These are phyloP conservation scores for Psittacula cyanocephala DNA, from an alignment of 2,113 vertebrate species.

Conservation along the genomic window DNA sequence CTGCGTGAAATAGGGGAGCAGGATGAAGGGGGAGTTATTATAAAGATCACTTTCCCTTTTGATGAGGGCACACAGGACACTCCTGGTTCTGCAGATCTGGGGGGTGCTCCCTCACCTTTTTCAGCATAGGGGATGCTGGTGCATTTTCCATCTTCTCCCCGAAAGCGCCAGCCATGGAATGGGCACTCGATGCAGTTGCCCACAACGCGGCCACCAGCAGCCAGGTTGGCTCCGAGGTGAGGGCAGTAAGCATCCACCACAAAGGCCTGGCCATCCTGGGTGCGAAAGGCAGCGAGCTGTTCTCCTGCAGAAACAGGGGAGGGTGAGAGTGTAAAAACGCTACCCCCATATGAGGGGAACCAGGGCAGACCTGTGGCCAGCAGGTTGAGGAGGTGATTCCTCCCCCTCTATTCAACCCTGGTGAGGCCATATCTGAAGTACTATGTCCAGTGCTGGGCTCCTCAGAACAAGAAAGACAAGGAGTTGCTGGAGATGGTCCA, in stretches of 20 bases:
- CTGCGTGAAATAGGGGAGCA: background rate
- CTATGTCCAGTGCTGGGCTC: background rate
- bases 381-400: background rate
- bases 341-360: accelerated
- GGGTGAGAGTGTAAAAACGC: accelerated
- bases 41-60: background rate
- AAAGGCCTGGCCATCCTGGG: conserved; percentile 64
- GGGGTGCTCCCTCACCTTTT: conserved; percentile 63
- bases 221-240: conserved; percentile 80
- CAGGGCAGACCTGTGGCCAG: background rate
- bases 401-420: background rate
- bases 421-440: background rate
- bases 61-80: background rate
- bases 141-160: conserved; percentile 78
- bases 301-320: conserved; percentile 37
- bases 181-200: conserved; percentile 83
- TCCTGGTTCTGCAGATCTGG: background rate
- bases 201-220: conserved; percentile 74
- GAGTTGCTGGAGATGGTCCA: background rate
- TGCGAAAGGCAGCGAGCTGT: conserved; percentile 72
- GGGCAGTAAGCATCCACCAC: conserved; percentile 82
- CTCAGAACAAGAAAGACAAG: background rate
- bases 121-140: conserved; percentile 73
- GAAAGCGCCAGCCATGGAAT: conserved; percentile 83
- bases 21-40: too few species aligned